Evolutionary conservation across 1,140 invertebrate species (phyloP), one percentile per base, ranked within the genome.

Genomic region (Drosophila setifemur): DNA sequence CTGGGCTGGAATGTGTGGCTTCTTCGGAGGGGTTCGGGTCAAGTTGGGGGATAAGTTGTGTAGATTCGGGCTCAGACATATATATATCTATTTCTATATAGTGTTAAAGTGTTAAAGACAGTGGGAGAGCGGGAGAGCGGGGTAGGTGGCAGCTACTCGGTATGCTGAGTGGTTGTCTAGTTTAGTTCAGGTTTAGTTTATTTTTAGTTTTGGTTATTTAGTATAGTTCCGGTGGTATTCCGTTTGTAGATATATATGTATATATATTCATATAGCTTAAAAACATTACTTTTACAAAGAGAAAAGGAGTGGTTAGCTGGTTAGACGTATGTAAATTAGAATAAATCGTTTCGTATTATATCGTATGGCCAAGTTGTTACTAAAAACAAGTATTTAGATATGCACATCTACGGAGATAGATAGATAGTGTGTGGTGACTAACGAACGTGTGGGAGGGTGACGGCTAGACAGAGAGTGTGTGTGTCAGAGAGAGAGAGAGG

Each of bases 161-260:
- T 40, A 42, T 43, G 57, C 57, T 57, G 52, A 61, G 57, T 58
- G 52, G 25, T 73, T 63, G 45, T 68, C 61, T 69, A 74, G 66
- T 67, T 12, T 53, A 48, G 52, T 58, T 42, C 40, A 31, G 11
- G 35, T 48, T 72, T 55, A 79, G 47, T 53, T 73, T 21, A 35
- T 18, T 23, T 61, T 67, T 50, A 37, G 44, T 60, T 58, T 50
- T 48, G 37, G 42, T 44, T 58, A 64, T 74, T 63, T 50, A 58
- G 63, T 69, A 64, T 70, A 40, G 35, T 50, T 68, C 14, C 8
- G n/a, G n/a, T 53, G 33, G 42, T 64, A 70, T 43, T 70, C 58
- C 35, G 69, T 73, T 63, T 73, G 53, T 54, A n/a, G n/a, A 26
- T 74, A 57, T 83, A 70, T 77, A 72, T 76, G 73, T 77, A 72